Evolutionary conservation across 2,888 invertebrate genomes (phyloP), one percentile per base, ranked within the genome.

Genomic region (Ernsta delagoae): DNA sequence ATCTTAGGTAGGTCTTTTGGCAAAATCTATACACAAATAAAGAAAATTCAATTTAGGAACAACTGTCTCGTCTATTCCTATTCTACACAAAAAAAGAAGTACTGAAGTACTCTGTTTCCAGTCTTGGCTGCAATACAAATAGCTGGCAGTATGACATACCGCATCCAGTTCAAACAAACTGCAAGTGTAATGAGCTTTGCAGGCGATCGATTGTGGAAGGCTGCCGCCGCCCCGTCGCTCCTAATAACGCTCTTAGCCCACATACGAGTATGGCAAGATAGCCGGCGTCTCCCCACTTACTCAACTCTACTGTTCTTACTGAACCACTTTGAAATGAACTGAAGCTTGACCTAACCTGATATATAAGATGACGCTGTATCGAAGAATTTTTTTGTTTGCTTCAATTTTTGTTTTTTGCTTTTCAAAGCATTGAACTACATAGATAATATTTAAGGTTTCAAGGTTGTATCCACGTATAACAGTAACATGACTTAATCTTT

Each of bases 221-320:
- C 59, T 43, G 43, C 43, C 43, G 56, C 4, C 31, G 31, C 31
- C 31, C 53, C 31, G 45, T 53, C 63, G 63, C 54, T 54, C 63
- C 63, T 36, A 63, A 63, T 63, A 63, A 41, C 63, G 41, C 54
- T 41, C 63, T 63, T 63, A 63, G 11, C 62, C 63, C 63, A 54
- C 53, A 54, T 54, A 53, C 36, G 5, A 5, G 36, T 54, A 31
- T 34, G 39, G 11, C 39, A 5, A 62, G 61, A 62, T 62, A 62
- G 63, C 63, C 41, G 63, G 24, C 54, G 63, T 50, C 61, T 62
- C 50, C 3, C 24, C 63, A 63, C 63, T 62, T 63, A 63, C n/a
- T 63, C 9, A 54, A 12, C 41, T 41, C 62, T 24, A 61, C 36
- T 61, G 16, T 45, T 48, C 48, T 12, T 48, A 34, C 48, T 61